Percentiles rank a stretch among this genome's conserved stretches.
Evolutionary conservation across 2,113 vertebrate genomes (phyloP).

Genomic region (Melanocharis versteri): DNA sequence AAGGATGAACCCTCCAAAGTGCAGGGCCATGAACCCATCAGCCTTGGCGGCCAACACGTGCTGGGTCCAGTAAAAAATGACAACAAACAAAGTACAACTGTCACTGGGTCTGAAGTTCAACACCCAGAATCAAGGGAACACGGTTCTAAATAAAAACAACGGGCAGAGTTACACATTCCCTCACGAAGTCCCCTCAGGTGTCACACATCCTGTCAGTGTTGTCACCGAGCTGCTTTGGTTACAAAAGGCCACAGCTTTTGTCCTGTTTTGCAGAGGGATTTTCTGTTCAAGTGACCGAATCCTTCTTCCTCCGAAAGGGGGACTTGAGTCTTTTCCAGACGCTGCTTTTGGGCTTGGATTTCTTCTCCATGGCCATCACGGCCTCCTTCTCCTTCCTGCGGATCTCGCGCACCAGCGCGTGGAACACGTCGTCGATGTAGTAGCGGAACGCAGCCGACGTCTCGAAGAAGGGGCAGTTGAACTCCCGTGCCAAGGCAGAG

Average conservation of each 20-base stretch:
- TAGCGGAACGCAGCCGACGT: conserved; percentile 84
- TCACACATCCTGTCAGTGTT: not conserved
- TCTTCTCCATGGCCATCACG: conserved; percentile 73
- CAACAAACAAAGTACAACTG: not conserved
- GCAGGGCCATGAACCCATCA: not conserved
- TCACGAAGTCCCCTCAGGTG: not conserved
- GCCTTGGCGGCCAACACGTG: not conserved
- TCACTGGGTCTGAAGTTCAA: not conserved
- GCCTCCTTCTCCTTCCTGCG: conserved; percentile 80
- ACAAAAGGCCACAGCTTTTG: not conserved
- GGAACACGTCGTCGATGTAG: conserved; percentile 86
- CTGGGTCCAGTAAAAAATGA: not conserved
- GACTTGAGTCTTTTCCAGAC: conserved; percentile 84
- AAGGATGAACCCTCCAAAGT: not conserved
- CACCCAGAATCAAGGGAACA: not conserved
- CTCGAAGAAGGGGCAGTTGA: conserved; percentile 87
- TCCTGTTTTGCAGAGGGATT: not conserved
- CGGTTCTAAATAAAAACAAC: not conserved
- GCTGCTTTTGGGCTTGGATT: conserved; percentile 73
- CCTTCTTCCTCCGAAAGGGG: conserved; percentile 82
- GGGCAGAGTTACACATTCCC: not conserved
- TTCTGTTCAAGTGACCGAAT: conserved; percentile 73
- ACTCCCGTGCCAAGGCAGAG: conserved; percentile 77
- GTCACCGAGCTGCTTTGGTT: not conserved
- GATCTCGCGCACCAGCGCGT: conserved; percentile 84